A percentile compares a stretch with the other conserved stretches of the same genome.
phyloP scores from a whole-genome alignment of 2,888 invertebrate species.

The Diarsia brunnea region DNA sequence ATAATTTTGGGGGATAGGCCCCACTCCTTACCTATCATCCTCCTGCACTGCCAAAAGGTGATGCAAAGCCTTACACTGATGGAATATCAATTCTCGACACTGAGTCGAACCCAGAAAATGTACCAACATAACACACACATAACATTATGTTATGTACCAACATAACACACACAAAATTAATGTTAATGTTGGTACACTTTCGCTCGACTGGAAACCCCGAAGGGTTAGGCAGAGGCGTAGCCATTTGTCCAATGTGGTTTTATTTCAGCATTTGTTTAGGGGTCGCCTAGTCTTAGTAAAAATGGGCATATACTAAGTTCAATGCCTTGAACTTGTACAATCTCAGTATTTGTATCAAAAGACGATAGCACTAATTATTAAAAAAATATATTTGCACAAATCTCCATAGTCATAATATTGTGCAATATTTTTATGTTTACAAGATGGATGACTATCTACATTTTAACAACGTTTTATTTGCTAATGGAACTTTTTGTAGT shows the following conservation, averaged over 20 bases:
- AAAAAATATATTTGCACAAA: background rate
- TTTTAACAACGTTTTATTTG: background rate
- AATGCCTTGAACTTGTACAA: conserved; percentile 24
- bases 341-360: conserved; percentile 15
- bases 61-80: no score
- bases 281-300: background rate
- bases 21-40: no score
- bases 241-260: no score
- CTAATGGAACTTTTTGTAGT: conserved; percentile 23
- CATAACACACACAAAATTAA: no score
- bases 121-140: background rate
- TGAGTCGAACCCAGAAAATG: background rate
- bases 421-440: conserved; percentile 16
- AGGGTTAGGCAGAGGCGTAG: no score
- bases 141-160: no score
- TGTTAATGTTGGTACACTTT: no score
- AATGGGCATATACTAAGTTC: background rate
- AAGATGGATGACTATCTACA: background rate
- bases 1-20: no score
- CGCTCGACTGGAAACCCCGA: no score
- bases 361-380: background rate
- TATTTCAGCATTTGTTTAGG: background rate
- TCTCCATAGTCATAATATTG: conserved; percentile 15
- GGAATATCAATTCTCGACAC: background rate
- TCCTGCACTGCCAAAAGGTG: no score